Conservation (phyloP, 2,113 vertebrate genomes). For the Thalassarche chlororhynchos region DNA sequence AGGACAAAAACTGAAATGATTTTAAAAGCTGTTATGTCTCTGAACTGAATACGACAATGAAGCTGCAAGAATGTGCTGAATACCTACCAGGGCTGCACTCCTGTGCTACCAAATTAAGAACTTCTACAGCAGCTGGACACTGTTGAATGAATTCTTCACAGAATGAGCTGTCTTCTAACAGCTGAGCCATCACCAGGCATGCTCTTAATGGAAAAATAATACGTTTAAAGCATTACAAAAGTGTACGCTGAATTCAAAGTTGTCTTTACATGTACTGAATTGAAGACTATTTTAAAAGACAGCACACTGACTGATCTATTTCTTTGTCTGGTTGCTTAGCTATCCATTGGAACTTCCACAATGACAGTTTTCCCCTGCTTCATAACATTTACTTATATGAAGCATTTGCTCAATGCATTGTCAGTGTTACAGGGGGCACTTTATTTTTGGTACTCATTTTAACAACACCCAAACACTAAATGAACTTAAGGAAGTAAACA, state of each 20-base stretch:
- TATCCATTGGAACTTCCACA: background rate
- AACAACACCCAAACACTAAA: background rate
- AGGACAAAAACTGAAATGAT: background rate
- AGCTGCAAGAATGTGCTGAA: background rate
- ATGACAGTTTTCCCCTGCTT: background rate
- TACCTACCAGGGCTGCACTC: slow-evolving; percentile 95
- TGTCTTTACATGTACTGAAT: background rate
- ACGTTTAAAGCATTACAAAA: background rate
- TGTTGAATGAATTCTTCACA: slow-evolving; percentile 99
- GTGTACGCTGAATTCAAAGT: background rate
- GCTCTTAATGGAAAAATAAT: slow-evolving; percentile 80
- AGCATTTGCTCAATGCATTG: background rate
- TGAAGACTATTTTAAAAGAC: background rate
- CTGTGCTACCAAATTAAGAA: slow-evolving; percentile 95
- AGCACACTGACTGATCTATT: background rate
- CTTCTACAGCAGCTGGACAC: slow-evolving; percentile 96
- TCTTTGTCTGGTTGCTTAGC: background rate
- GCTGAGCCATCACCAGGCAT: slow-evolving; percentile 98
- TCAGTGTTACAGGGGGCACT: background rate
- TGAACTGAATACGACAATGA: background rate
- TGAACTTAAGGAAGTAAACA: background rate
- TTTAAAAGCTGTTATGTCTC: background rate
- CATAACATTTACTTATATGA: background rate
- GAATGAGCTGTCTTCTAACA: slow-evolving; percentile 97
- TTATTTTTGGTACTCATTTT: background rate